Base-by-base conservation (phyloP, 2,888 invertebrate species). In the Lasioglossum pauxillum region DNA sequence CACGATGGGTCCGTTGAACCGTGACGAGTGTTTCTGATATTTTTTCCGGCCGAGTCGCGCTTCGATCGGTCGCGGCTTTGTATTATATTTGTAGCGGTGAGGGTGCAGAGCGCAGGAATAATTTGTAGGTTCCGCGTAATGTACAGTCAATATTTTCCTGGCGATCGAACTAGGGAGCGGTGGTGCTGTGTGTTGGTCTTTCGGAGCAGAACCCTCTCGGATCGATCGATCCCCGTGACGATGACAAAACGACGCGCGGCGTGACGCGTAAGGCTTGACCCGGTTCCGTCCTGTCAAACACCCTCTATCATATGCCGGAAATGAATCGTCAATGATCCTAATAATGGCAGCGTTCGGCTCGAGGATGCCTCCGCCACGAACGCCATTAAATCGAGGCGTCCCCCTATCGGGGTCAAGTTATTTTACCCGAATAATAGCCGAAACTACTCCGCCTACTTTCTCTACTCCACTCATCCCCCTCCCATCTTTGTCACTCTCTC, bases 241-340 rank as follows among this genome's bases (percentile, higher is more conserved):
- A 86, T 89, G 88, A 90, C 89, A 90, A 87, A 91, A 89, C 88
- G 88, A 87, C 83, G 85, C 84, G 82, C 84, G 86, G 86, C 85
- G 80, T 80, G 87, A 87, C 86, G 88, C 88, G 90, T 84, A 83
- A 84, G 86, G 90, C 91, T 92, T 91, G 92, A 92, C 92, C 91
- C 85, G 82, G 80, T 91, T 89, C 82, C 83, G 83, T 88, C 80
- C 90, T 76, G 82, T 77, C 84, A 81, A 82, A 85, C 80, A 72
- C 81, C 84, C 88, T 85, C 88, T 90, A 88, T 90, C 88, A 88
- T 83, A 83, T 82, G 79, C 82, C 88, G 87, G 85, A 90, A 89
- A 87, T 85, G 87, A 90, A 88, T 91, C 89, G 89, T 86, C 91
- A 87, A 91, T 92, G 88, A 90, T 91, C 86, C 89, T 90, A 90